Base-by-base conservation (phyloP, 2,888 invertebrate species). In the Ennomos quercinarius region DNA sequence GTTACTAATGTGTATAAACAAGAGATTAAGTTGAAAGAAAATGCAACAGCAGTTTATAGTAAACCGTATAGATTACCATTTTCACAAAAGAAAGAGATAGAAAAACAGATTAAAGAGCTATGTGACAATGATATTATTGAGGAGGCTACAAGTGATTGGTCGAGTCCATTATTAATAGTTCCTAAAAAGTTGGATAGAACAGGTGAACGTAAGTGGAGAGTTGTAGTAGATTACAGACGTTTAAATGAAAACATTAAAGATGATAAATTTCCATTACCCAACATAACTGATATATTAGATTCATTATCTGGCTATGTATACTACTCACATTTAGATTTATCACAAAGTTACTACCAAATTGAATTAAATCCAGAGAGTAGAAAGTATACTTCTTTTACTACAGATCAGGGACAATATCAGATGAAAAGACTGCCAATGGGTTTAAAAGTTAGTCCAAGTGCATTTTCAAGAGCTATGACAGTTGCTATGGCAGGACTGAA, bases 161-260 rank as follows among this genome's bases (percentile, higher is more conserved):
- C 63, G 0, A 66, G 68, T 41, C 73, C 73, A 3, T 11, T 70
- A 10, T 43, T 66, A 9, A 11, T 72, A 37, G 72, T 72, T 8
- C 72, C 71, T 0, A 73, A 70, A 57, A 71, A 68, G 13, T 11
- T n/a, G n/a, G n/a, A n/a, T n/a, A n/a, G n/a, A n/a, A n/a, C 13
- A 11, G 57, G 63, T 39, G 8, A 35, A 9, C 35, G 17, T 27
- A 50, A 44, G 42, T 74, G 71, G 68, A 42, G 71, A 2, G 37
- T 71, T 11, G 72, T 71, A 10, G 50, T 68, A 1, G 67, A 67
- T 43, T 68, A 57, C 17, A 17, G 68, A 10, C 63, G 66, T 46
- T 8, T 68, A 10, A 68, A 65, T 57, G 48, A 71, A n/a, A 9
- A 2, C 9, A 59, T 67, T 38, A 9, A 52, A 5, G 57, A 64